Conservation (phyloP, 2,888 invertebrate genomes). For the Lottia gigantea region DNA sequence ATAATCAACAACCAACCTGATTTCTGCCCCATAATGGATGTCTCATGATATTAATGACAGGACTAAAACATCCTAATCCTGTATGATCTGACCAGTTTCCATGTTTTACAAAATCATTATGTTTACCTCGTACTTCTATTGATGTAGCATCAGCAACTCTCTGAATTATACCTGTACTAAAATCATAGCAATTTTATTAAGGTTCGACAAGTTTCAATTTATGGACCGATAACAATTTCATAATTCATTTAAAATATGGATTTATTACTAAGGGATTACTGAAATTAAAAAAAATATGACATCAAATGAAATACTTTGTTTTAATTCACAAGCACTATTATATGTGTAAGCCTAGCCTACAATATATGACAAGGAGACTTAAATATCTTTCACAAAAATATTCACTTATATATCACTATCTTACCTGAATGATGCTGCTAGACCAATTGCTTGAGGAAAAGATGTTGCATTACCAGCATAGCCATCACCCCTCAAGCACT, state of each 20-base stretch:
- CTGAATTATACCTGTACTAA: conserved; percentile 16
- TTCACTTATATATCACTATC: neutral
- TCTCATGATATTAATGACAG: conserved; percentile 56
- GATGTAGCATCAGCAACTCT: conserved; percentile 21
- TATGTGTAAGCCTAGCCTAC: too few relatives aligned
- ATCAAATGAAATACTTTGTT: too few relatives aligned
- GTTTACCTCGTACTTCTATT: conserved; percentile 23
- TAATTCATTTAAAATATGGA: neutral
- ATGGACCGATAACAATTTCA: neutral
- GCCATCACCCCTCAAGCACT: conserved; percentile 55
- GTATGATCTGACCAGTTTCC: conserved; percentile 35
- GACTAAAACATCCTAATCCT: conserved; percentile 52
- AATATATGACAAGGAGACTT: too few relatives aligned
- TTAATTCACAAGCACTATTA: too few relatives aligned
- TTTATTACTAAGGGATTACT: too few relatives aligned
- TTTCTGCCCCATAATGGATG: conserved; percentile 56
- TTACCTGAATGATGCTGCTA: conserved; percentile 57
- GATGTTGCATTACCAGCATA: conserved; percentile 48
- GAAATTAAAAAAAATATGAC: too few relatives aligned
- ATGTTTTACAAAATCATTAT: conserved; percentile 20
- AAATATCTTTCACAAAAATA: too few relatives aligned
- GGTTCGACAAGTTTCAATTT: neutral
- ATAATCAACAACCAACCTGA: conserved; percentile 32
- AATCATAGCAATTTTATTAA: neutral
- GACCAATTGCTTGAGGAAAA: conserved; percentile 54